Conservation (phyloP, 1,140 invertebrate genomes). For the Dendroctonus ponderosae region DNA sequence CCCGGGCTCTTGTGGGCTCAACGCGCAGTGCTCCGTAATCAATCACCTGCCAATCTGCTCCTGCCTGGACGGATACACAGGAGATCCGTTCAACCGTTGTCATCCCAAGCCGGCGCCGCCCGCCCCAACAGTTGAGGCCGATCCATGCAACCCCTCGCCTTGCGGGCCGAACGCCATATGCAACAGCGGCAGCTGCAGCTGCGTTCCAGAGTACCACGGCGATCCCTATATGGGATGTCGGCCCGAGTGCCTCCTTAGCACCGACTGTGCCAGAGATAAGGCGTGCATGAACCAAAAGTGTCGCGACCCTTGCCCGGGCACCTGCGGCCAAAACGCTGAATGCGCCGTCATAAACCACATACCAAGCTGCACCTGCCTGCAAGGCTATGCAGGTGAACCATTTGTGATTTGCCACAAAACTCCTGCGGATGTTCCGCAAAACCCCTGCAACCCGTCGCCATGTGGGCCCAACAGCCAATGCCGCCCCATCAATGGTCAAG, state of each 20-base stretch:
- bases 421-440: conserved; percentile 46
- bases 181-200: conserved; percentile 62
- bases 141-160: conserved; percentile 65
- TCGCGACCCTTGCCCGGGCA: conserved; percentile 65
- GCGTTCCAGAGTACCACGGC: conserved; percentile 65
- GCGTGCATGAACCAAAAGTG: conserved; percentile 72
- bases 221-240: conserved; percentile 67
- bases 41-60: conserved; percentile 70
- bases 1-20: conserved; percentile 68
- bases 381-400: conserved; percentile 62
- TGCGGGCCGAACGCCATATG: conserved; percentile 67
- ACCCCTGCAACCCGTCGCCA: conserved; percentile 64
- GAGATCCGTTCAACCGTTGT: conserved; percentile 54
- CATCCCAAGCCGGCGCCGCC: conserved; percentile 46
- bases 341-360: conserved; percentile 70
- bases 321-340: conserved; percentile 67
- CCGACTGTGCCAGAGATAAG: conserved; percentile 65
- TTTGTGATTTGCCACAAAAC: conserved; percentile 60
- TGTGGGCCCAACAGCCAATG: conserved; percentile 68
- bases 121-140: conserved; percentile 43
- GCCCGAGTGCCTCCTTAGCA: conserved; percentile 68
- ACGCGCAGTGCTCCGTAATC: conserved; percentile 67
- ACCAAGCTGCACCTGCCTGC: conserved; percentile 68
- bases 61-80: conserved; percentile 67
- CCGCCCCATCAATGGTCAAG: conserved; percentile 59